A percentile compares a stretch with the other conserved stretches of the same genome.
Evolutionary conservation across 1,140 invertebrate species (phyloP).

Genomic region (Scaptomyza hsui): DNA sequence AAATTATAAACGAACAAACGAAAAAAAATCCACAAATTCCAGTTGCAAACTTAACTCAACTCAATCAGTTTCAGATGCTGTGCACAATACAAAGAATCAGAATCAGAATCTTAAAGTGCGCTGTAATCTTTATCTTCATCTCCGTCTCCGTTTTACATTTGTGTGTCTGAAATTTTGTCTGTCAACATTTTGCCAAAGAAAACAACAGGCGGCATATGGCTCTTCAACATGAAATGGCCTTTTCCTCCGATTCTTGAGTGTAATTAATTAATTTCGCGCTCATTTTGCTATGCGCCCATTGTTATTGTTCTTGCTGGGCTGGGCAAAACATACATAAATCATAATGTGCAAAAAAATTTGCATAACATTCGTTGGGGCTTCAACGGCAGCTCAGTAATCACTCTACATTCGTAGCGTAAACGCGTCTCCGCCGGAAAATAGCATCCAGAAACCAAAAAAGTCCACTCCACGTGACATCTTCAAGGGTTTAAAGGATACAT

Average conservation of each 20-base stretch:
- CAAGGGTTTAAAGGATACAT: slow-evolving; percentile 12
- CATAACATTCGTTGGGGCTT: slow-evolving; percentile 33
- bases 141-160: slow-evolving; percentile 11
- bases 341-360: slow-evolving; percentile 40
- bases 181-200: slow-evolving; percentile 35
- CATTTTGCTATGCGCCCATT: slow-evolving; percentile 17
- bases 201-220: slow-evolving; percentile 39
- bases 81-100: background rate
- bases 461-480: background rate
- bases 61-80: slow-evolving; percentile 15
- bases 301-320: slow-evolving; percentile 5
- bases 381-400: slow-evolving; percentile 55
- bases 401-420: slow-evolving; percentile 53
- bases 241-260: slow-evolving; percentile 76
- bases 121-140: slow-evolving; percentile 31
- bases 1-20: background rate
- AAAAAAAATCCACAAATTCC: background rate
- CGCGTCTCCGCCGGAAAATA: slow-evolving; percentile 26
- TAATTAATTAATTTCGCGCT: slow-evolving; percentile 82
- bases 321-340: slow-evolving; percentile 32
- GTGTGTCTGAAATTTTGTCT: slow-evolving; percentile 1
- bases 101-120: slow-evolving; percentile 60
- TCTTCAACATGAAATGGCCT: slow-evolving; percentile 70
- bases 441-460: background rate
- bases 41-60: slow-evolving; percentile 18